Evolutionary conservation across 92 coral and sea anemone genomes (phyloP).

Genomic region (Porites cylindrica): DNA sequence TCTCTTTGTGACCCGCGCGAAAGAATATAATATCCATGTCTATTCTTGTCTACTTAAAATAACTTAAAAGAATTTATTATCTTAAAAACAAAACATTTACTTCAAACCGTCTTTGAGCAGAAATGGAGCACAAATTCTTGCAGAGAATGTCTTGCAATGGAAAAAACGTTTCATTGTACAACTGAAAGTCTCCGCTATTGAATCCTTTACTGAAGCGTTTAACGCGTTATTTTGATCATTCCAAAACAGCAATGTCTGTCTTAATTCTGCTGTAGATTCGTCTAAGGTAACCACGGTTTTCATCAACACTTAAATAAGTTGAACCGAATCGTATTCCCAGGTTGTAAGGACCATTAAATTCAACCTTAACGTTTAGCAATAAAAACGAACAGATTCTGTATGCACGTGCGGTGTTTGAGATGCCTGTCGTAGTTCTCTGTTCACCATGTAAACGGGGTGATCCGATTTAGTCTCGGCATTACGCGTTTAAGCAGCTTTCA

Average conservation of each 20-base stretch:
- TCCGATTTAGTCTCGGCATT: not conserved
- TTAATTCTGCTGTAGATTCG: not conserved
- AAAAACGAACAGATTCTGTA: not conserved
- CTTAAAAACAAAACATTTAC: not conserved
- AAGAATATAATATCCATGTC: too few species aligned
- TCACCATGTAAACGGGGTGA: conserved; percentile 5
- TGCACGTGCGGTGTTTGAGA: not conserved
- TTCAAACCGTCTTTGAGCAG: conserved; percentile 9
- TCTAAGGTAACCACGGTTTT: not conserved
- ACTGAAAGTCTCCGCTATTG: not conserved
- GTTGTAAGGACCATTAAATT: not conserved
- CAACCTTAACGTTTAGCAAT: not conserved
- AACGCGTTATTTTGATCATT: not conserved
- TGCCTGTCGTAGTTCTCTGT: not conserved
- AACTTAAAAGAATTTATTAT: not conserved
- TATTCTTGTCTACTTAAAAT: not conserved
- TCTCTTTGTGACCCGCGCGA: conserved; percentile 12
- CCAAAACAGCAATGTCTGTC: not conserved
- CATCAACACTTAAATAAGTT: not conserved
- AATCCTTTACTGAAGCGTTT: not conserved
- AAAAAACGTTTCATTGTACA: not conserved
- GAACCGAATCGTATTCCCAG: not conserved
- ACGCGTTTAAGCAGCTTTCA: conserved; percentile 5
- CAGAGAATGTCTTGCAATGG: not conserved
- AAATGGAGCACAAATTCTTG: not conserved